These are phyloP conservation scores for Vanessa cardui DNA, from an alignment of 2,888 invertebrate species.

Conservation along the genomic window DNA sequence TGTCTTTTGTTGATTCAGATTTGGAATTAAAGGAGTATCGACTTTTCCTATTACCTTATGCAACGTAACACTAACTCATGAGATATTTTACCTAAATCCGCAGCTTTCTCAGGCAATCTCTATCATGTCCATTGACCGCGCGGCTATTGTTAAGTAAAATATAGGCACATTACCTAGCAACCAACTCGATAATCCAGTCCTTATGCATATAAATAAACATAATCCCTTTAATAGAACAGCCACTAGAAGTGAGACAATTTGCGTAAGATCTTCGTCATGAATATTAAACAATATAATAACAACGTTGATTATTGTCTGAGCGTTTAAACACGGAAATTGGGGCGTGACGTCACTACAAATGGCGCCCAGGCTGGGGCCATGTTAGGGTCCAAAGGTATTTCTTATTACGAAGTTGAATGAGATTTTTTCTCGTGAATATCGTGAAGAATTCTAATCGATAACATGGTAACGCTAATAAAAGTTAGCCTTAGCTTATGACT, in stretches of 20 bases:
- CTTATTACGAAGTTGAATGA: conserved; percentile 66
- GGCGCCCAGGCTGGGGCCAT: conserved; percentile 33
- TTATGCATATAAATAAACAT: conserved; percentile 48
- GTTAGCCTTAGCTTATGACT: conserved; percentile 18
- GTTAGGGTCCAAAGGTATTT: conserved; percentile 41
- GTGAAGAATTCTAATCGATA: conserved; percentile 58
- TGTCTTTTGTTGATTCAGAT: too few species aligned
- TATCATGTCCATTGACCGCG: neutral
- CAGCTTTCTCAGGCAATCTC: neutral
- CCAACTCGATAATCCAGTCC: conserved; percentile 31
- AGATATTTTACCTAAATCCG: too few species aligned
- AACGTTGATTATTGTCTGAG: conserved; percentile 69
- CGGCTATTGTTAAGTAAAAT: neutral
- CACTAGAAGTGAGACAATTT: conserved; percentile 46
- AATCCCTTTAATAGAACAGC: conserved; percentile 49
- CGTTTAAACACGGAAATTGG: conserved; percentile 68
- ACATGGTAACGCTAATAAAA: conserved; percentile 39
- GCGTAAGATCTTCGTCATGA: conserved; percentile 52
- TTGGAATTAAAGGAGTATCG: too few species aligned
- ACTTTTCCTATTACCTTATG: too few species aligned
- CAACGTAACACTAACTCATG: too few species aligned
- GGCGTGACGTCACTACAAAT: conserved; percentile 61
- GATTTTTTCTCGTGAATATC: conserved; percentile 55
- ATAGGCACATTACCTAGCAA: conserved; percentile 16
- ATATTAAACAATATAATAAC: conserved; percentile 66